A percentile compares a stretch with the other conserved stretches of the same genome.
Evolutionary conservation across 2,797 vertebrate species (phyloP).

Genomic region (Halcyon smyrnensis): DNA sequence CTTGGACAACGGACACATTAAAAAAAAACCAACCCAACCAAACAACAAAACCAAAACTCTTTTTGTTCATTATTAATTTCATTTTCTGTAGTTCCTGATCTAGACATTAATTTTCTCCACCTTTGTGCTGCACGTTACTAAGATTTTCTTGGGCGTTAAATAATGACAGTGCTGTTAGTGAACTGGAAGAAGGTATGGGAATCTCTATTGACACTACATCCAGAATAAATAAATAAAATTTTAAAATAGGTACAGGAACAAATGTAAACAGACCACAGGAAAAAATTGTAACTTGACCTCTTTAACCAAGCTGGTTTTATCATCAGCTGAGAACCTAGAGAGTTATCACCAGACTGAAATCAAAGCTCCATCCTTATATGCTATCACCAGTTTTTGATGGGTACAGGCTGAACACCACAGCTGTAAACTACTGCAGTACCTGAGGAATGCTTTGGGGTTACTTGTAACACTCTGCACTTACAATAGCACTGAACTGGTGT

Average conservation of each 20-base stretch:
- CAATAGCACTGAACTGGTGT: neutral
- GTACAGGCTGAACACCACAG: neutral
- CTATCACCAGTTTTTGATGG: neutral
- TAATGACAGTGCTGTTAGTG: neutral
- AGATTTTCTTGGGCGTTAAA: slow-evolving; percentile 31
- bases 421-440: neutral
- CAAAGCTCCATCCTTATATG: neutral
- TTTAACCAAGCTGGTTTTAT: neutral
- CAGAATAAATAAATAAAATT: neutral
- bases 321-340: neutral
- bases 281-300: neutral
- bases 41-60: neutral
- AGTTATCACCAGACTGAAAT: neutral
- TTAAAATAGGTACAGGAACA: slow-evolving; percentile 3
- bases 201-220: neutral
- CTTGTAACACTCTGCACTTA: neutral
- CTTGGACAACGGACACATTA: neutral
- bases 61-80: neutral
- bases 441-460: fast-evolving
- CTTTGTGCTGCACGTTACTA: neutral
- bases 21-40: neutral
- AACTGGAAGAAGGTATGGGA: neutral
- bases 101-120: neutral
- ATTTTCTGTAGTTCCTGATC: neutral
- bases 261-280: neutral